Base-by-base conservation (phyloP, 2,797 vertebrate genomes). In the Varecia variegata region DNA sequence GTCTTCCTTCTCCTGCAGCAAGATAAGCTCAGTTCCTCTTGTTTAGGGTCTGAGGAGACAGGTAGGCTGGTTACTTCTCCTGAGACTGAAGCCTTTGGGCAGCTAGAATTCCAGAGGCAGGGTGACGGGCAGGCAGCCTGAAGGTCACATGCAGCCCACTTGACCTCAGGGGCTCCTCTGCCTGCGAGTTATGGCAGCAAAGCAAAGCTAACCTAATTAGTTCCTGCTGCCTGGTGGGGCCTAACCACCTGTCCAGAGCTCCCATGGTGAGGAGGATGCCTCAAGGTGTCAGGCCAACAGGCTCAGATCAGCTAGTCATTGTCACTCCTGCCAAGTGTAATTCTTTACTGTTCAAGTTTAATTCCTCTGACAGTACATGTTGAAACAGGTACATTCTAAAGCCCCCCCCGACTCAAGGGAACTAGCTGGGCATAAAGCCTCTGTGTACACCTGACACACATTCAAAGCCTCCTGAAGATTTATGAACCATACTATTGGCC, bases 261-360 rank as follows among this genome's bases (percentile, higher is more conserved):
- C 62, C 81, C 14, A 3, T 10, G 1, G 45, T 32, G 86, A 52
- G 73, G 52, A 85, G 38, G 35, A 17, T 32, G 60, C 60, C 20
- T 58, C 9, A 25, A 70, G 74, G 71, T 62, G 50, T 52, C 90
- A 79, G 81, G 50, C 43, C 88, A 15, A 58, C 58, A 56, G 90
- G 79, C 88, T 93, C 40, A 0, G 30, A 54, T 56, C 92, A 87
- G 11, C 84, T 7, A 15, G 3, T 68, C 65, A 10, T 14, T 43
- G 58, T 76, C 83, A 54, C 32, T 95, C 85, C 86, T 54, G 80
- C 60, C 76, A 90, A 74, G 60, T 43, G 13, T 21, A 45, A 77
- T 89, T 82, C 89, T 90, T 94, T 90, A 93, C 43, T 47, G 70
- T 52, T 95, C 76, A 81, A 9, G n/a, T 67, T 91, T 32, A 71